phyloP scores from a whole-genome alignment of 2,888 invertebrate species.

The Alentia gelatinosa region DNA sequence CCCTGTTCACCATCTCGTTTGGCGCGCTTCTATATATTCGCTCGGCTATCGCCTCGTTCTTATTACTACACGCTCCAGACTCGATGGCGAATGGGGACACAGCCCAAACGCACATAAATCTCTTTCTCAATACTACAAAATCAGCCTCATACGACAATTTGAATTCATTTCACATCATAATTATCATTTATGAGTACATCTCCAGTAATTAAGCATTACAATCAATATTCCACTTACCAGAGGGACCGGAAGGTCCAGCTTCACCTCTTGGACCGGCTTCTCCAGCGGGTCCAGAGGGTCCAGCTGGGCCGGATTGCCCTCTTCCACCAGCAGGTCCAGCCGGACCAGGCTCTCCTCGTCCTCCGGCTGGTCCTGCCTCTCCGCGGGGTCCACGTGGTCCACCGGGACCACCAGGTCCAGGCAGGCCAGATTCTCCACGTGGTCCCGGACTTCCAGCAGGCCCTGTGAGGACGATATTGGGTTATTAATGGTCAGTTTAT shows the following conservation, averaged over 20 bases:
- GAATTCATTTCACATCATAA: no score
- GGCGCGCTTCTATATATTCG: no score
- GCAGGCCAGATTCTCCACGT: not conserved
- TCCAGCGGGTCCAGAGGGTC: conserved; percentile 46
- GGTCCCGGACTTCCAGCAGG: conserved; percentile 49
- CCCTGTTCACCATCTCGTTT: no score
- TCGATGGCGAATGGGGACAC: no score
- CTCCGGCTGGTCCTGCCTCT: not conserved
- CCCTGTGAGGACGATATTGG: conserved; percentile 40
- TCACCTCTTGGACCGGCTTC: conserved; percentile 42
- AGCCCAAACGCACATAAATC: no score
- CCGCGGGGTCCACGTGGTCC: not conserved
- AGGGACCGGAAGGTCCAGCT: conserved; percentile 39
- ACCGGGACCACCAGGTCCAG: not conserved
- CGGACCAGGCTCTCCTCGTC: not conserved
- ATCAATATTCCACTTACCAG: no score
- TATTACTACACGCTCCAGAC: no score
- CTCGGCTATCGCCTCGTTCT: no score
- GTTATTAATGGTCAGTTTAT: not conserved
- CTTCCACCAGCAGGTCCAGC: not conserved
- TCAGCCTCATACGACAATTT: no score
- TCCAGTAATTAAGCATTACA: no score
- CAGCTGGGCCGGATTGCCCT: conserved; percentile 48
- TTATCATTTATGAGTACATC: no score
- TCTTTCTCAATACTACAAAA: no score